These are phyloP conservation scores for Rousettus leschenaultii DNA, from an alignment of 2,113 vertebrate genomes.

Conservation along the genomic window DNA sequence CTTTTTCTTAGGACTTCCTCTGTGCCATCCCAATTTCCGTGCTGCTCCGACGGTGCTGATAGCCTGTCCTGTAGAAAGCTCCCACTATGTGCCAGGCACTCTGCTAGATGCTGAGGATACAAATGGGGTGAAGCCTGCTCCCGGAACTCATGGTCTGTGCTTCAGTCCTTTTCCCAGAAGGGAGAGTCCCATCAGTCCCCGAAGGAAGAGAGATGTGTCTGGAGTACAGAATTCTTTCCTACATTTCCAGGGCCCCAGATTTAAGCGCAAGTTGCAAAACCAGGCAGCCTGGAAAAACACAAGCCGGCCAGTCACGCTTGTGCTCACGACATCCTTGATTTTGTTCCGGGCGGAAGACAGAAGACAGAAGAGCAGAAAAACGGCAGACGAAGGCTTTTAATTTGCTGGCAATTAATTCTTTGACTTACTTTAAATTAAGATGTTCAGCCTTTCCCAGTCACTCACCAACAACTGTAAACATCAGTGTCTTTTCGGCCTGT, in stretches of 20 bases:
- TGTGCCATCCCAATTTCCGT: background rate
- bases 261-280: background rate
- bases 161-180: background rate
- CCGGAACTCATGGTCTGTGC: background rate
- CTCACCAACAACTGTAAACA: conserved; percentile 54
- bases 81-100: background rate
- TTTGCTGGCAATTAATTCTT: conserved; percentile 64
- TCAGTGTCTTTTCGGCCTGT: conserved; percentile 44
- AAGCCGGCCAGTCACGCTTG: background rate
- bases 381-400: conserved; percentile 45
- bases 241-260: background rate
- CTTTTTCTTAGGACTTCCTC: background rate
- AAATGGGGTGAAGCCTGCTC: background rate
- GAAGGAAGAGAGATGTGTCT: background rate
- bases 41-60: background rate
- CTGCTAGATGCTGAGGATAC: background rate
- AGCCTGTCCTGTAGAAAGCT: background rate
- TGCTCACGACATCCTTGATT: background rate
- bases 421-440: conserved; percentile 69
- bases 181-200: background rate
- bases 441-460: conserved; percentile 42
- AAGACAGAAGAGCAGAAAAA: background rate
- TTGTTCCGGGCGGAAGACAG: background rate
- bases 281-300: background rate
- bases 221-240: background rate